Conservation (phyloP, 2,888 invertebrate species). For the Gisinianus flammeolus region DNA sequence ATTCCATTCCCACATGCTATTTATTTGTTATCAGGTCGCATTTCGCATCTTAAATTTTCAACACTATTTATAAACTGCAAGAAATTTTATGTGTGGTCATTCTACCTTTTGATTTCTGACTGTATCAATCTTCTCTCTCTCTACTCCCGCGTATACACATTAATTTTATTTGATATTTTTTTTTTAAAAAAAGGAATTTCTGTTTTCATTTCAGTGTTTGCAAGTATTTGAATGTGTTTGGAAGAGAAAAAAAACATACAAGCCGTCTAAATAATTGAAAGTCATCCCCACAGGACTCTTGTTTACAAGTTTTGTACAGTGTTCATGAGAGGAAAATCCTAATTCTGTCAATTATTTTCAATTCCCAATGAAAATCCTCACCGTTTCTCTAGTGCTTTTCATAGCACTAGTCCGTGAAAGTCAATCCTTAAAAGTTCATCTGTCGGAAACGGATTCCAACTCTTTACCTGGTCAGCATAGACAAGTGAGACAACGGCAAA, state of each 20-base stretch:
- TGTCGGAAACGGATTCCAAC: background rate
- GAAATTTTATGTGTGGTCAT: background rate
- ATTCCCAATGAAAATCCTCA: constrained; percentile 1
- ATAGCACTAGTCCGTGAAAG: constrained; percentile 12
- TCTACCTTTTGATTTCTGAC: background rate
- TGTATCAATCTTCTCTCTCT: background rate
- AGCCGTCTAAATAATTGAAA: too few species aligned
- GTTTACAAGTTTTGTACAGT: background rate
- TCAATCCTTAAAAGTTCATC: constrained; percentile 8
- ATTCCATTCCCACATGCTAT: background rate
- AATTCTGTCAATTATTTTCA: background rate
- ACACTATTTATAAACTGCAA: background rate
- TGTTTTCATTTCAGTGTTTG: too few species aligned
- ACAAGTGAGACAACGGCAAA: background rate
- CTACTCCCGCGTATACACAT: too few species aligned
- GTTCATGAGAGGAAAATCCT: background rate
- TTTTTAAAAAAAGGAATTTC: too few species aligned
- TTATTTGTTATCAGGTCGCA: background rate
- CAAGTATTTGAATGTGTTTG: too few species aligned
- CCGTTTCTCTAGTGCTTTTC: background rate
- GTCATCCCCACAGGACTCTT: too few species aligned
- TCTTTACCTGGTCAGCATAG: constrained; percentile 8
- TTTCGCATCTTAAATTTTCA: background rate
- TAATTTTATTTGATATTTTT: too few species aligned
- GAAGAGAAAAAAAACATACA: too few species aligned